Percentiles rank a stretch among this genome's conserved stretches.
Evolutionary conservation across 2,888 invertebrate genomes (phyloP).

Genomic region (Torymus aiolomorphi): DNA sequence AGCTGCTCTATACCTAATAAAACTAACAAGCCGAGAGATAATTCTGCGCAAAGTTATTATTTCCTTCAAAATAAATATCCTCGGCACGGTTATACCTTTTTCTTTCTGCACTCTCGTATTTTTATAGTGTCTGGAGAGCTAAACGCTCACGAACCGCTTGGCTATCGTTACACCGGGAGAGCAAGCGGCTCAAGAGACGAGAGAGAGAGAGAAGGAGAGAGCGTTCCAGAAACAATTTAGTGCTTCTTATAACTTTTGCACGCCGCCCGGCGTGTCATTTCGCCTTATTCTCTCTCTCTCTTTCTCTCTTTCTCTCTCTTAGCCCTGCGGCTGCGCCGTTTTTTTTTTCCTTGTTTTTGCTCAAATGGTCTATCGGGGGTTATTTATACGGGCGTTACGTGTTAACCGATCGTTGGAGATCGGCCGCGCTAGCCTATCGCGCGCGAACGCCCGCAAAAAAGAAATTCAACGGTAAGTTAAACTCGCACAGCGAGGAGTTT

Average conservation of each 20-base stretch:
- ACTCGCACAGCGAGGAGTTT: constrained; percentile 37
- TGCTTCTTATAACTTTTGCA: constrained; percentile 53
- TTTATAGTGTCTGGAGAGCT: neutral
- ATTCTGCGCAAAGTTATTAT: neutral
- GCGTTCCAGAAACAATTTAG: constrained; percentile 55
- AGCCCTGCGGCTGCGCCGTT: neutral
- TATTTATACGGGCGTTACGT: constrained; percentile 58
- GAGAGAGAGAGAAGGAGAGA: constrained; percentile 7
- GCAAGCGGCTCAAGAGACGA: neutral
- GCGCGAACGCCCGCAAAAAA: constrained; percentile 20
- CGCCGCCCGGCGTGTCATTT: constrained; percentile 52
- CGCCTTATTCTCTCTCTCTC: too few relatives aligned
- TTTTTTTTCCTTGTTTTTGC: constrained; percentile 13
- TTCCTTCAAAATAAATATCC: constrained; percentile 14
- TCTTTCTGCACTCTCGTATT: constrained; percentile 1
- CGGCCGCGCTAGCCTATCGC: constrained; percentile 17
- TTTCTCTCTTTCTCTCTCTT: constrained; percentile 22
- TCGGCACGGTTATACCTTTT: neutral
- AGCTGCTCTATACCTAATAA: too few relatives aligned
- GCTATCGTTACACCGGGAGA: too few relatives aligned
- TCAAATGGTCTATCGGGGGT: constrained; percentile 45
- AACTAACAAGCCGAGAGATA: neutral
- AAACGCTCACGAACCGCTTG: constrained; percentile 7
- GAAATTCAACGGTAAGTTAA: constrained; percentile 55
- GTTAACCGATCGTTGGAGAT: constrained; percentile 55